These are phyloP conservation scores for Acanthisitta chloris DNA, from an alignment of 2,113 vertebrate genomes.

Conservation along the genomic window DNA sequence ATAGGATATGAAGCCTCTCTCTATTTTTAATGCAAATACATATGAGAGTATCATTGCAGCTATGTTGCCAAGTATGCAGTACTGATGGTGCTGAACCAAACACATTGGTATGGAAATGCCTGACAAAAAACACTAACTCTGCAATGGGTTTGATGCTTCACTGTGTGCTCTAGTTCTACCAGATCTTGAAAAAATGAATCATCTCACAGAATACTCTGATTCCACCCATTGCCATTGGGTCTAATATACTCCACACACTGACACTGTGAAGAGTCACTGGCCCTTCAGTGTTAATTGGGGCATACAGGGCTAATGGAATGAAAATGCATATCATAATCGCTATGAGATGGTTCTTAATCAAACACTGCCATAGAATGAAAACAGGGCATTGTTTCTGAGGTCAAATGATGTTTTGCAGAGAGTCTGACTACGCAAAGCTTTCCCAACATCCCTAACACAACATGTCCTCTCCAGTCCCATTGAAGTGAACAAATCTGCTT, in stretches of 20 bases:
- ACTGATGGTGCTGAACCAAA: neutral
- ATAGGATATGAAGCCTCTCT: neutral
- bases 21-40: neutral
- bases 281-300: neutral
- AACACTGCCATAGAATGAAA: neutral
- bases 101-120: neutral
- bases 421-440: neutral
- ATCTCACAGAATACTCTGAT: neutral
- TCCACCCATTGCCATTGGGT: neutral
- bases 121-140: neutral
- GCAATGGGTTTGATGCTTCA: neutral
- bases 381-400: neutral
- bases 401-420: neutral
- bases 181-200: neutral
- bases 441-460: neutral
- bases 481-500: neutral
- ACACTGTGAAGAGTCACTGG: too few species aligned
- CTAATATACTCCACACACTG: fast-evolving
- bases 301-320: neutral
- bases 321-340: neutral
- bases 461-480: fast-evolving
- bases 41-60: neutral
- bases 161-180: neutral
- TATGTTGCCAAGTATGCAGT: neutral
- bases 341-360: neutral